These are phyloP conservation scores for Agonopterix arenella DNA, from an alignment of 2,888 invertebrate species.

Conservation along the genomic window DNA sequence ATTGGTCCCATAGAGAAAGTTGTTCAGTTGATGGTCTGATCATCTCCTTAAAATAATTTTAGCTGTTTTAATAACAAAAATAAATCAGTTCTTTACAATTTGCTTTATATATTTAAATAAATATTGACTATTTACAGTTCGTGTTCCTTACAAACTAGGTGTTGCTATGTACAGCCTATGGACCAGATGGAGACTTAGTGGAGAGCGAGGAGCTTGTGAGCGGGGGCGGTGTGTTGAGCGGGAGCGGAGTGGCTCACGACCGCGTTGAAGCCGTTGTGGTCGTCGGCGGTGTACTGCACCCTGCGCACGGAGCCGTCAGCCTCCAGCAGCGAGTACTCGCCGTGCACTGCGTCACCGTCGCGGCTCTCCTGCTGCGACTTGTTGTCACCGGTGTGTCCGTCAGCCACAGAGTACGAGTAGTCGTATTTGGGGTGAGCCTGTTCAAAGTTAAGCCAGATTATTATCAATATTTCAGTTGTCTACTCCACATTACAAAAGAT, in stretches of 20 bases:
- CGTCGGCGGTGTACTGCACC: conserved; percentile 73
- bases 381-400: conserved; percentile 74
- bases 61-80: neutral
- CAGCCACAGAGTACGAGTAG: conserved; percentile 74
- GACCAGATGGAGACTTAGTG: neutral
- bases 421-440: conserved; percentile 74
- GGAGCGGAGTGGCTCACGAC: conserved; percentile 54
- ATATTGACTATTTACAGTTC: conserved; percentile 18
- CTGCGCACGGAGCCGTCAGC: conserved; percentile 72
- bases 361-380: conserved; percentile 67
- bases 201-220: conserved; percentile 1
- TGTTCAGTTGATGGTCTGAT: no score
- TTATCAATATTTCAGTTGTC: neutral
- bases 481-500: neutral
- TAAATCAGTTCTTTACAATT: conserved; percentile 7
- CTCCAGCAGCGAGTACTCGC: conserved; percentile 70
- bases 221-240: conserved; percentile 22
- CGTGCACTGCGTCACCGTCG: conserved; percentile 41
- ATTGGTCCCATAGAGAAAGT: neutral
- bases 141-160: conserved; percentile 8
- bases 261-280: conserved; percentile 64
- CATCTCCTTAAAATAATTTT: neutral
- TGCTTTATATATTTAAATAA: conserved; percentile 17
- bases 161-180: neutral
- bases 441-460: neutral